Base-by-base conservation (phyloP, 2,113 vertebrate genomes). In the Sander vitreus region DNA sequence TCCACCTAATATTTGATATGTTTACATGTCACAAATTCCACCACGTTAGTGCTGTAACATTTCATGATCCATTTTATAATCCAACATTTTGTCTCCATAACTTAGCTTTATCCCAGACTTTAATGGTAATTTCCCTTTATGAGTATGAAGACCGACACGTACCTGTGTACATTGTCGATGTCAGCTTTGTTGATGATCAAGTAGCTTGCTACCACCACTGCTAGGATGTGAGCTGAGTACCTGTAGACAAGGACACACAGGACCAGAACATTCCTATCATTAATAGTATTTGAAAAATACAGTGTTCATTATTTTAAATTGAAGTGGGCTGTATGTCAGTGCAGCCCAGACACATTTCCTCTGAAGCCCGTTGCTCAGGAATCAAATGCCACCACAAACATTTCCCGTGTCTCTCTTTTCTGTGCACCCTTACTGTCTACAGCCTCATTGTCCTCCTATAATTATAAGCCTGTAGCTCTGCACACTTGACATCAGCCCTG, bases 111-210 rank as follows among this genome's bases (percentile, higher is more conserved):
- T 21, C 21, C 6, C 7, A 51, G 16, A 21, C 0, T 48, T 48
- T n/a, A n/a, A 19, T 15, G 19, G 33, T 10, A 19, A 78, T 84
- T 59, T 43, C 1, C 11, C 6, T 70, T 73, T n/a, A 8, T 39
- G 53, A 15, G 21, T 7, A 19, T 43, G 3, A 55, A 55, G 13
- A 25, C 45, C 33, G 47, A 25, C 19, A 66, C 80, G 78, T 30
- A 95, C 95, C 91, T 95, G 94, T 96, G 95, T 12, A 96, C 87
- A 69, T 85, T 94, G 85, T 76, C 83, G 25, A 92, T 80, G 55
- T 94, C 91, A 30, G 88, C 88, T 80, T 83, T 89, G 66, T 93
- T 51, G 57, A 95, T 90, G 58, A 96, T 92, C 45, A 91, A 14
- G 73, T 96, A 96, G 81, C 85, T 94, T 21, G 58, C 73, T 16